A percentile compares a stretch with the other conserved stretches of the same genome.
Evolutionary conservation across 2,113 vertebrate genomes (phyloP).

Genomic region (Ptyas mucosa): DNA sequence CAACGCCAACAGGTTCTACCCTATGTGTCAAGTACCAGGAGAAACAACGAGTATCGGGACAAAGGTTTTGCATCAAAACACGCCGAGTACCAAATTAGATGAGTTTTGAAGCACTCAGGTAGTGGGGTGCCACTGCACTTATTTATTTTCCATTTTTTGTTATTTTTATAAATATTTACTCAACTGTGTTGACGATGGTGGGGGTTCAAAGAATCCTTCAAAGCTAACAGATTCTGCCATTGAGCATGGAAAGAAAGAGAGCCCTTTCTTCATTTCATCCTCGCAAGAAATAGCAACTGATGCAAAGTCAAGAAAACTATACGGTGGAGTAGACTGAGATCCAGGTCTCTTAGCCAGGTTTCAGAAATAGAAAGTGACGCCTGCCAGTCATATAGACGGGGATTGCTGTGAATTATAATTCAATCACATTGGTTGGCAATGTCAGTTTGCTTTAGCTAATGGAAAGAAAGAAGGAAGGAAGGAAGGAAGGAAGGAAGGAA

Average conservation of each 20-base stretch:
- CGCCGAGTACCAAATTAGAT: too few relatives aligned
- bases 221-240: not conserved
- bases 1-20: too few relatives aligned
- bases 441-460: not conserved
- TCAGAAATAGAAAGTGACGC: not conserved
- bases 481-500: too few relatives aligned
- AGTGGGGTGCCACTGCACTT: too few relatives aligned
- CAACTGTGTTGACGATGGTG: too few relatives aligned
- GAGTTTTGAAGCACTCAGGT: too few relatives aligned
- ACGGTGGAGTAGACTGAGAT: not conserved
- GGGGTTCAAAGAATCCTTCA: not conserved
- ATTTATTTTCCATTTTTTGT: too few relatives aligned
- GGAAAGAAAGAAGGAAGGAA: too few relatives aligned
- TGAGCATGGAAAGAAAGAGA: not conserved
- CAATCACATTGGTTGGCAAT: not conserved
- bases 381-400: not conserved
- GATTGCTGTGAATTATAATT: not conserved
- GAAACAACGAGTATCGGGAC: too few relatives aligned
- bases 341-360: not conserved
- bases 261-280: not conserved
- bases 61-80: too few relatives aligned
- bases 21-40: too few relatives aligned
- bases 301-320: not conserved
- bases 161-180: too few relatives aligned
- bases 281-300: not conserved